A percentile compares a stretch with the other conserved stretches of the same genome.
Evolutionary conservation across 2,888 invertebrate species (phyloP).

Genomic region (Druceiella hillmani): DNA sequence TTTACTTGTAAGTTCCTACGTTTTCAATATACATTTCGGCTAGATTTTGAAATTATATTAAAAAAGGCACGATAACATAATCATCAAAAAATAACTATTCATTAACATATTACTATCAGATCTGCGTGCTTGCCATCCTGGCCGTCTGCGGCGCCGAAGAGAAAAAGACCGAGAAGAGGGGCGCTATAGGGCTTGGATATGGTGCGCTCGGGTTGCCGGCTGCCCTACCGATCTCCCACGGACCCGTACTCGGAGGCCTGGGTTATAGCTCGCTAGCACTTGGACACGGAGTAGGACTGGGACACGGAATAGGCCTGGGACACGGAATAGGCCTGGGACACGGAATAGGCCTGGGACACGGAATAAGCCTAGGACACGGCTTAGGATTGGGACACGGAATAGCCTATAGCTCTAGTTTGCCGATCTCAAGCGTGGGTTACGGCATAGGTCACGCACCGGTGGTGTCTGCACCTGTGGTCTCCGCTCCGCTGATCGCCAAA

Average conservation of each 20-base stretch:
- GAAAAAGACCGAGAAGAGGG: conserved; percentile 46
- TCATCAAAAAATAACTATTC: too few species aligned
- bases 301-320: too few species aligned
- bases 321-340: background rate
- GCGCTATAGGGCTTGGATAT: conserved; percentile 43
- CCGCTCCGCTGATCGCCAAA: too few species aligned
- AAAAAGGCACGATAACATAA: too few species aligned
- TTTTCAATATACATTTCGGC: too few species aligned
- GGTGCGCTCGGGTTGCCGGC: conserved; percentile 19
- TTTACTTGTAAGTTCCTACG: too few species aligned
- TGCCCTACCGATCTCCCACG: conserved; percentile 6
- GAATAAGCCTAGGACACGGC: conserved; percentile 6
- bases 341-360: background rate
- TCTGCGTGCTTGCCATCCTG: conserved; percentile 31
- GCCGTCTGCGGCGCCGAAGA: conserved; percentile 38
- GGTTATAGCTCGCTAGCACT: too few species aligned
- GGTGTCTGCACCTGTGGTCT: too few species aligned
- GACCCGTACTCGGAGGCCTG: too few species aligned
- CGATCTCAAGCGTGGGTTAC: conserved; percentile 2
- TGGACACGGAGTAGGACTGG: too few species aligned
- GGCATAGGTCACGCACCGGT: conserved; percentile 9
- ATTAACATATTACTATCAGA: too few species aligned
- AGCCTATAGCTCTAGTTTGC: background rate
- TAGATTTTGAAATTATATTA: too few species aligned
- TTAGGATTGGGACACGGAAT: background rate